Conservation (phyloP, 2,888 invertebrate species). For the Drosophila dives region DNA sequence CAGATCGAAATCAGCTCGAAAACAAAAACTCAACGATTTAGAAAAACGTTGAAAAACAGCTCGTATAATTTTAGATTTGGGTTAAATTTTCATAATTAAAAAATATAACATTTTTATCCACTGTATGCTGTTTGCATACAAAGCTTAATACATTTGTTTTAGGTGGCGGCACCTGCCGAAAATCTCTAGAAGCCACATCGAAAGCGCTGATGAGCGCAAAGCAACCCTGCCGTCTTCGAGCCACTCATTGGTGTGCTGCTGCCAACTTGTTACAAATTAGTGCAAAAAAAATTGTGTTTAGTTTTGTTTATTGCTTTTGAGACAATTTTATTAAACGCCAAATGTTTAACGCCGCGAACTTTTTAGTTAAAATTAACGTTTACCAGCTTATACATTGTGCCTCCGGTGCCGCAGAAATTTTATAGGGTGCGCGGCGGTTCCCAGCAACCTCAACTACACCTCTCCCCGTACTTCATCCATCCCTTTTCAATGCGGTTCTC, state of each 20-base stretch:
- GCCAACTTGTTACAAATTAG: slow-evolving; percentile 38
- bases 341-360: neutral
- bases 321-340: neutral
- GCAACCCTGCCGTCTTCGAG: neutral
- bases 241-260: slow-evolving; percentile 33
- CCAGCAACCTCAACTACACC: neutral
- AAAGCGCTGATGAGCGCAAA: neutral
- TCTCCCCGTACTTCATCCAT: neutral
- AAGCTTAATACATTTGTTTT: neutral
- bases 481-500: slow-evolving; percentile 23
- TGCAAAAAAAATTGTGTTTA: slow-evolving; percentile 21
- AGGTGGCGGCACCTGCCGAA: slow-evolving; percentile 19
- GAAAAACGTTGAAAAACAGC: neutral
- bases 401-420: slow-evolving; percentile 49
- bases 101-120: neutral
- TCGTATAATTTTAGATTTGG: neutral
- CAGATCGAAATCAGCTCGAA: neutral
- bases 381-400: slow-evolving; percentile 20
- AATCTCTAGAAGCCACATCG: neutral
- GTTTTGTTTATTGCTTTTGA: slow-evolving; percentile 28
- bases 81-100: neutral
- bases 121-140: neutral
- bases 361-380: neutral
- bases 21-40: neutral
- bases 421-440: slow-evolving; percentile 51